These are phyloP conservation scores for Apodemia zela DNA, from an alignment of 2,888 invertebrate genomes.

Conservation along the genomic window DNA sequence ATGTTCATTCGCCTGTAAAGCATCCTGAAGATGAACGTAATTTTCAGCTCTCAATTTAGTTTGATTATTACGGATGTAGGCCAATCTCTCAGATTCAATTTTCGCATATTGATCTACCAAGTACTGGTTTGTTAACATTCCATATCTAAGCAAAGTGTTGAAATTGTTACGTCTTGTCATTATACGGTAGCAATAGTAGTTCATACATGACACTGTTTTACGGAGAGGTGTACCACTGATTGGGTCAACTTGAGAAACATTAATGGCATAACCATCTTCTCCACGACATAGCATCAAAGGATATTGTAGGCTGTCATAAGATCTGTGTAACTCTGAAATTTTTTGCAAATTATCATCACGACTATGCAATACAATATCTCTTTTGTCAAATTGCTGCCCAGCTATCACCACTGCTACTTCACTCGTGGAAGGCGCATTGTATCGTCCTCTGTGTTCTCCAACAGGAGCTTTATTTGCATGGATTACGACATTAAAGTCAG, in stretches of 20 bases:
- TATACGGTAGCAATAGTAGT: constrained; percentile 33
- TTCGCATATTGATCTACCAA: constrained; percentile 33
- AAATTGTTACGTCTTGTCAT: constrained; percentile 31
- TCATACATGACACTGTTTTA: constrained; percentile 33
- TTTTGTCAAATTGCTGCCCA: constrained; percentile 35
- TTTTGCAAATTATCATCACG: constrained; percentile 34
- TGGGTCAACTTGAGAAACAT: constrained; percentile 33
- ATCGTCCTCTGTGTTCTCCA: constrained; percentile 35
- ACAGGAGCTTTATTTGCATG: constrained; percentile 33
- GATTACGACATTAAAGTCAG: constrained; percentile 34
- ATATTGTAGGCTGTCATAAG: constrained; percentile 37
- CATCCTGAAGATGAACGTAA: constrained; percentile 30
- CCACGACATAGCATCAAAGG: constrained; percentile 35
- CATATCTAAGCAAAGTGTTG: constrained; percentile 31
- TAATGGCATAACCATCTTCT: constrained; percentile 35
- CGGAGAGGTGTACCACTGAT: constrained; percentile 25
- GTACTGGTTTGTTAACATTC: constrained; percentile 31
- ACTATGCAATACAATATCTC: constrained; percentile 35
- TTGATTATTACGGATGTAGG: constrained; percentile 30
- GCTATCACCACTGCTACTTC: constrained; percentile 36
- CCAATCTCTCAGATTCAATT: constrained; percentile 33
- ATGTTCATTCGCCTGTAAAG: constrained; percentile 29
- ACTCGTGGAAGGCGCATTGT: constrained; percentile 35
- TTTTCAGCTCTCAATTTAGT: constrained; percentile 30
- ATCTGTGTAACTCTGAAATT: constrained; percentile 34